Base-by-base conservation (phyloP, 2,888 invertebrate genomes). In the Lysandra coridon region DNA sequence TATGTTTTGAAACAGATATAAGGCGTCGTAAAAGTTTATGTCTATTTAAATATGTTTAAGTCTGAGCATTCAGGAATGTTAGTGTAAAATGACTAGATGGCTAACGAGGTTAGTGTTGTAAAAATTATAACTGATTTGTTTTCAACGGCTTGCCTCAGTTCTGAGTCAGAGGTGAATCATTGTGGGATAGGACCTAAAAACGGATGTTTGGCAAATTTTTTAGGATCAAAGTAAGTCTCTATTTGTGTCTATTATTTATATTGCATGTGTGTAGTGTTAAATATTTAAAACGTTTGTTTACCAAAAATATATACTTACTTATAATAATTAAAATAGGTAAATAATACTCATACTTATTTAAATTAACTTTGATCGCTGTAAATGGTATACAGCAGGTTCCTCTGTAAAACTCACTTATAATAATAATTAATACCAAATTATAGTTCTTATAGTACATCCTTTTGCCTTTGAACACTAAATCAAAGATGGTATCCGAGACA, bases 401-500 rank as follows among this genome's bases (percentile, higher is more conserved):
- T 2, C 10, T 64, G 3, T 10, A 30, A 30, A 64, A 64, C 64
- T 30, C 10, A 23, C 62, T 62, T 62, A 23, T 64, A 64, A 7
- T 14, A 73, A 73, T 73, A 40, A 74, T 40, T 57, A 30, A 64
- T 30, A 64, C 64, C 30, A 1, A 64, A 30, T 64, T 12, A 64
- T 30, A 64, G 23, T 23, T 23, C 23, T 30, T 64, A 64, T 64
- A 64, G 23, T 64, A 64, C 30, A 64, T 64, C 62, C 62, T 62
- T 62, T 62, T 62, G 10, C 62, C 23, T 23, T 23, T 6, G 44
- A 64, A 62, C 44, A 64, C 23, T n/a, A 64, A 62, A 53, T 33
- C 64, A 78, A 60, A 78, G n/a, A 53, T 44, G 40, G 40, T 40
- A 44, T 60, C 73, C 74, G 64, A 53, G 81, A 83, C 84, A 82